Evolutionary conservation across 2,888 invertebrate genomes (phyloP).

Genomic region (Tuta absoluta): DNA sequence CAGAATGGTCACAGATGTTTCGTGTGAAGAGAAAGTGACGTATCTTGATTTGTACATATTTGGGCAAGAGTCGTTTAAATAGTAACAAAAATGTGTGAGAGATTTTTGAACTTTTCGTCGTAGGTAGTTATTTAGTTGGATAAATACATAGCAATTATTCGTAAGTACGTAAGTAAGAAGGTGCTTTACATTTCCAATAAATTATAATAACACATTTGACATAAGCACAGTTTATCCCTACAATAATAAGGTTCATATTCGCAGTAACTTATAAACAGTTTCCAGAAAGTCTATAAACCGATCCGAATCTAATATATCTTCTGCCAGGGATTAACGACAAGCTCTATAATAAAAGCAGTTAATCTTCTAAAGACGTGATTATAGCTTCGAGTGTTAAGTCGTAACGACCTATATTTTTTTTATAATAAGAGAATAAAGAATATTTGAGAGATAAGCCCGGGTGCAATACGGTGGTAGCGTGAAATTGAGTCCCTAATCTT

Average conservation of each 20-base stretch:
- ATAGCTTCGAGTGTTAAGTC: constrained; percentile 21
- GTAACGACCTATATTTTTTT: background rate
- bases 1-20: constrained; percentile 17
- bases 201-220: background rate
- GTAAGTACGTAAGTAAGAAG: background rate
- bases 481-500: constrained; percentile 9
- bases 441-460: background rate
- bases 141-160: too few species aligned
- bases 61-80: constrained; percentile 2
- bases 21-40: constrained; percentile 14
- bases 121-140: too few species aligned
- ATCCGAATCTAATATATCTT: background rate
- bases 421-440: background rate
- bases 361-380: constrained; percentile 16
- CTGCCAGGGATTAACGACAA: background rate
- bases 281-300: background rate
- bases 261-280: background rate
- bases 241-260: background rate
- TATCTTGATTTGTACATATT: constrained; percentile 11
- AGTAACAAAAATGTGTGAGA: background rate
- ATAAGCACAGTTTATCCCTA: background rate
- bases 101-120: too few species aligned
- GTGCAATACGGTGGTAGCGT: background rate
- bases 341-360: constrained; percentile 5
- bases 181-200: background rate